Conservation (phyloP, 2,113 vertebrate genomes). For the Pelvicachromis taeniatus region DNA sequence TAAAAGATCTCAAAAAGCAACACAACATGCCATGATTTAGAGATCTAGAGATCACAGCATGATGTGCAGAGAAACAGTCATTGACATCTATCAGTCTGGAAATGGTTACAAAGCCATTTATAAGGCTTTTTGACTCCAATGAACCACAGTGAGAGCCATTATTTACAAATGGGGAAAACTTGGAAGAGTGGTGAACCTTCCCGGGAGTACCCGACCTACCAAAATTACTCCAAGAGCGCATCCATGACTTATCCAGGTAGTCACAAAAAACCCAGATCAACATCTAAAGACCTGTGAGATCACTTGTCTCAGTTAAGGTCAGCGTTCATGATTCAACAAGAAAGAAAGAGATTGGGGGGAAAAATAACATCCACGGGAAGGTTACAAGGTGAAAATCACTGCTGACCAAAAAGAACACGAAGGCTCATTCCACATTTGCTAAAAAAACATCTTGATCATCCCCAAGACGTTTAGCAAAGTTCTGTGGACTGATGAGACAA, state of each 20-base stretch:
- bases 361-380: no score
- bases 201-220: background rate
- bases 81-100: background rate
- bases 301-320: no score
- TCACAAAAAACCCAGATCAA: background rate
- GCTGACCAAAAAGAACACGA: no score
- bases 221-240: background rate
- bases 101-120: background rate
- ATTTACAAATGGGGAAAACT: background rate
- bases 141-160: background rate
- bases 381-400: no score
- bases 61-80: background rate
- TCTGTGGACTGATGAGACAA: background rate
- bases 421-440: no score
- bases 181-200: background rate
- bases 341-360: no score
- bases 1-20: background rate
- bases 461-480: no score
- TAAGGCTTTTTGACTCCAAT: background rate
- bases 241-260: background rate
- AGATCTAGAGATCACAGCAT: no score
- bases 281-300: no score
- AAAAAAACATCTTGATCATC: no score
- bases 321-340: no score
- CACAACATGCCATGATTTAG: background rate